Evolutionary conservation across 2,797 vertebrate species (phyloP), one percentile per base, ranked within the genome.

Genomic region (Hephaestus fuliginosus): DNA sequence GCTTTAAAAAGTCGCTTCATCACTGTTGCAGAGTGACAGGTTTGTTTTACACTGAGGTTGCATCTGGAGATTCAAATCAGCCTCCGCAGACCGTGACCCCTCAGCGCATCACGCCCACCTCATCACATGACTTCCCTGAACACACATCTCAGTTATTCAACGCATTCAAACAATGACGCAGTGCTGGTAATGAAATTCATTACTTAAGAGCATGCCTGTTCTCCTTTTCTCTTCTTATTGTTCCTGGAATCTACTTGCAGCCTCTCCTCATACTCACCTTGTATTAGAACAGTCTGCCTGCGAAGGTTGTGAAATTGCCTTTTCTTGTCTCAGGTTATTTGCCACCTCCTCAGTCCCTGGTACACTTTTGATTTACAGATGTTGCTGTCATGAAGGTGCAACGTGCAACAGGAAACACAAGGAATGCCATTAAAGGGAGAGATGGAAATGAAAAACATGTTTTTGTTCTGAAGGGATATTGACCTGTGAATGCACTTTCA

Each of bases 61-160:
- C 70, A 81, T 73, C 57, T 20, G 6, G 67, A 56, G 77, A 70
- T 67, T 48, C 52, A 65, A 49, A 72, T 86, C 49, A 67, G 52
- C 53, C 49, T 57, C 46, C 46, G 13, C 25, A 46, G 58, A 55
- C 58, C 49, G 17, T 4, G 11, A 67, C 70, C 65, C 56, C 55
- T 63, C 28, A 1, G 28, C 41, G 43, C n/a, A 46, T 63, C 58
- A 44, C 46, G 4, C 58, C 53, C 22, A 52, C 52, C 30, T 61
- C 72, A 74, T 82, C 69, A 55, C 63, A 56, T 62, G 41, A 10
- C 49, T 78, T 39, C 62, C 25, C 81, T 3, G 60, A 53, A 66
- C 22, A 78, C 28, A 58, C 20, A 80, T 81, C 80, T 88, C 60
- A 81, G 76, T 91, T 87, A 83, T 83, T 86, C 67, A 88, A 46